Conservation (phyloP, 2,888 invertebrate genomes). For the Cryptocephalus primarius region DNA sequence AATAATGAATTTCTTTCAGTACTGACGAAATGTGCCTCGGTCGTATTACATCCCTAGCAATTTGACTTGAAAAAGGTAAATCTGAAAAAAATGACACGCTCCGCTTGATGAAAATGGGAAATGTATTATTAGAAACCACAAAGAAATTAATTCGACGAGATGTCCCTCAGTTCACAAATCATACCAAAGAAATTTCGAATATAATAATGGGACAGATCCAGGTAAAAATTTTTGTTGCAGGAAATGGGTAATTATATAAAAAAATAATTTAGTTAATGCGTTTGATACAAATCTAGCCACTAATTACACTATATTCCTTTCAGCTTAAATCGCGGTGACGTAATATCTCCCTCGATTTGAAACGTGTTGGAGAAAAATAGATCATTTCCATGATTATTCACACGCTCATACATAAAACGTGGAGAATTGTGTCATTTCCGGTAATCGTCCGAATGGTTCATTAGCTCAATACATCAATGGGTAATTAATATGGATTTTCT, state of each 20-base stretch:
- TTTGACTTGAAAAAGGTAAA: slow-evolving; percentile 7
- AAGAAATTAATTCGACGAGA: too few species aligned
- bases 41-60: slow-evolving; percentile 5
- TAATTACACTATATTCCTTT: too few species aligned
- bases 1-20: slow-evolving; percentile 8
- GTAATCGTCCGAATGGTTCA: slow-evolving; percentile 32
- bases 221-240: too few species aligned
- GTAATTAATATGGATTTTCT: slow-evolving; percentile 24
- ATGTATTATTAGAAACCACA: not conserved
- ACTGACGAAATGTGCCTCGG: slow-evolving; percentile 7
- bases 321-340: too few species aligned
- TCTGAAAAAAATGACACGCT: slow-evolving; percentile 5
- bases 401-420: slow-evolving; percentile 20
- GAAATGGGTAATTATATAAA: too few species aligned
- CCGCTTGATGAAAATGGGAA: slow-evolving; percentile 6
- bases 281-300: too few species aligned
- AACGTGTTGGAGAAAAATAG: not conserved
- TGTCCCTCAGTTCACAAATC: too few species aligned
- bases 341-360: not conserved
- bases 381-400: slow-evolving; percentile 12
- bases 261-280: too few species aligned
- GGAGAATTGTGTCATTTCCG: slow-evolving; percentile 30
- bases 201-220: too few species aligned
- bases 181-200: too few species aligned
- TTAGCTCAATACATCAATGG: slow-evolving; percentile 15